These are phyloP conservation scores for Thalassophryne amazonica DNA, from an alignment of 2,797 vertebrate species.

Conservation along the genomic window DNA sequence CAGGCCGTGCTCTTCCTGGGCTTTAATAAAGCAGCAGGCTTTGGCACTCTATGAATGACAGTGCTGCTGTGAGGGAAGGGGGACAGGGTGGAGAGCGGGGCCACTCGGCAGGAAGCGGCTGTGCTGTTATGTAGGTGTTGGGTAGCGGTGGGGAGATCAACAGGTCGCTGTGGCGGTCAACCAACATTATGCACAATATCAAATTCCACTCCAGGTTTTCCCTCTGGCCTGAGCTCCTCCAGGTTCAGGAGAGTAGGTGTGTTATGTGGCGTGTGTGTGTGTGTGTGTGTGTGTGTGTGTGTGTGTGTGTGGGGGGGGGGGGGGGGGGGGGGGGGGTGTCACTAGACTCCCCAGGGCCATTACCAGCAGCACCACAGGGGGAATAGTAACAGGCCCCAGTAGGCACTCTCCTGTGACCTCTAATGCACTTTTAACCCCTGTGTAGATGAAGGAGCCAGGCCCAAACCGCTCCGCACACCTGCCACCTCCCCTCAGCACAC, in stretches of 20 bases:
- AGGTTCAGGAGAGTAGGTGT: conserved; percentile 49
- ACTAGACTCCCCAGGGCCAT: conserved; percentile 63
- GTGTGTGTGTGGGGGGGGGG: conserved; percentile 8
- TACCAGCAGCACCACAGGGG: conserved; percentile 37
- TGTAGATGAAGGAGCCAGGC: conserved; percentile 27
- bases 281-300: conserved; percentile 24
- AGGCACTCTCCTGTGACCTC: conserved; percentile 55
- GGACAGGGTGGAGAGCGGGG: conserved; percentile 75
- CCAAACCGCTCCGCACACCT: not conserved
- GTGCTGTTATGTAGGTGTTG: conserved; percentile 21
- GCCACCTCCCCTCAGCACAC: conserved; percentile 2
- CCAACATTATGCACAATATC: conserved; percentile 56
- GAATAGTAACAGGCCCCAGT: conserved; percentile 31
- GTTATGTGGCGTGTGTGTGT: not conserved
- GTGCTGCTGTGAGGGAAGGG: conserved; percentile 76
- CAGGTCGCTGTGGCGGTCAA: conserved; percentile 78
- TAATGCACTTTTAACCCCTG: conserved; percentile 66
- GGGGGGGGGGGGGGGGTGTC: conserved; percentile 14
- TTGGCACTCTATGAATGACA: conserved; percentile 97
- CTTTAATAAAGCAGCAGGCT: conserved; percentile 94
- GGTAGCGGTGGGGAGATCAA: conserved; percentile 24
- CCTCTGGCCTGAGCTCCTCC: conserved; percentile 53
- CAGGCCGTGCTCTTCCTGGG: conserved; percentile 83
- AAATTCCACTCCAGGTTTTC: conserved; percentile 71
- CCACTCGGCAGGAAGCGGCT: conserved; percentile 21